phyloP scores from a whole-genome alignment of 2,797 vertebrate species.

The Epinephelus awoara region DNA sequence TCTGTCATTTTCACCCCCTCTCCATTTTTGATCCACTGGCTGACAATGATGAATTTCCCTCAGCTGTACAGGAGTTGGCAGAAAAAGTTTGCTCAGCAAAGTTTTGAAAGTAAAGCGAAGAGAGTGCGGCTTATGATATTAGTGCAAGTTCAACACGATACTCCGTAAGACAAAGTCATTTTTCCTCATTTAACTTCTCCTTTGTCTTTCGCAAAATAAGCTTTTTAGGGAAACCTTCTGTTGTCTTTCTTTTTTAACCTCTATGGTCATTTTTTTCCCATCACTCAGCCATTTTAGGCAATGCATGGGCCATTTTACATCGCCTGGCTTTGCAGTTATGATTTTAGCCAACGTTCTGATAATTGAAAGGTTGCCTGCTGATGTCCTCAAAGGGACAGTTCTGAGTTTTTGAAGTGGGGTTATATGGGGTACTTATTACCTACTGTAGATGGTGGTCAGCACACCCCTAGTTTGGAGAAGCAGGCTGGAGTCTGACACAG shows the following conservation, averaged over 20 bases:
- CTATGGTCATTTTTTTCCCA: conserved; percentile 6
- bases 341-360: conserved; percentile 28
- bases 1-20: conserved; percentile 80
- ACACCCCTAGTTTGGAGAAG: too few relatives aligned
- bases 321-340: conserved; percentile 1
- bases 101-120: conserved; percentile 76
- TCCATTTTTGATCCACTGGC: conserved; percentile 80
- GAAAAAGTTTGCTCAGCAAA: conserved; percentile 81
- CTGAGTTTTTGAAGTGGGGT: too few relatives aligned
- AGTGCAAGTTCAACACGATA: conserved; percentile 71
- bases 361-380: conserved; percentile 30
- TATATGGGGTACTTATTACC: too few relatives aligned
- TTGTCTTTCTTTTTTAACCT: conserved; percentile 11
- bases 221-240: conserved; percentile 32
- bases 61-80: conserved; percentile 74
- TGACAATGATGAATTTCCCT: conserved; percentile 85
- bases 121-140: conserved; percentile 70
- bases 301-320: conserved; percentile 16
- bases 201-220: conserved; percentile 56
- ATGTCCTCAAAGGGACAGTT: neutral
- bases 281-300: conserved; percentile 42
- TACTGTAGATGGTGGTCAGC: too few relatives aligned
- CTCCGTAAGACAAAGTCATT: conserved; percentile 62
- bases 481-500: too few relatives aligned
- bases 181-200: conserved; percentile 56